These are phyloP conservation scores for Saccopteryx leptura DNA, from an alignment of 2,113 vertebrate genomes.

Conservation along the genomic window DNA sequence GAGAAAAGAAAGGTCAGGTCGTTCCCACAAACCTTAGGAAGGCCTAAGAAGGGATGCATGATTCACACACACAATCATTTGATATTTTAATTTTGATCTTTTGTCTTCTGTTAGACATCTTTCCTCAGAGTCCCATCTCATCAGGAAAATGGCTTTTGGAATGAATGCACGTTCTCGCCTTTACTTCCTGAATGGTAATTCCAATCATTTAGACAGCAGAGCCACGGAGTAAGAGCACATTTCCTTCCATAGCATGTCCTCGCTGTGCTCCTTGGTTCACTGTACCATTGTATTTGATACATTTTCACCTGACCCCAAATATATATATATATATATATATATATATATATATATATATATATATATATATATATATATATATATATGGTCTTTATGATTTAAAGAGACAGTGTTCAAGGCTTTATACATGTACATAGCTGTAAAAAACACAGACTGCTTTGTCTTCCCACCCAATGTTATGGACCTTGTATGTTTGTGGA, in stretches of 20 bases:
- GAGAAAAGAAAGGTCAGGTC: not conserved
- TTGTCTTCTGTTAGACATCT: not conserved
- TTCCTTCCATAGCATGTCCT: not conserved
- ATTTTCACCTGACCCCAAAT: not conserved
- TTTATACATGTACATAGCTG: fast-evolving
- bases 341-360: too few species aligned
- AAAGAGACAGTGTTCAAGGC: too few species aligned
- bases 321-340: too few species aligned
- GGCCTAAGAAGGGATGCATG: not conserved
- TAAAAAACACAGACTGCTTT: not conserved
- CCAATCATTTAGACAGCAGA: fast-evolving
- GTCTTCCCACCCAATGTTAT: fast-evolving
- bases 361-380: too few species aligned
- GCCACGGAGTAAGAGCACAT: not conserved
- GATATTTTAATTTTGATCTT: not conserved
- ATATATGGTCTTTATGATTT: fast-evolving
- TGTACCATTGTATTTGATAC: fast-evolving
- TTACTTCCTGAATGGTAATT: not conserved
- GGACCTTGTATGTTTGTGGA: not conserved
- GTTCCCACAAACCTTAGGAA: not conserved
- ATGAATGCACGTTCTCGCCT: not conserved
- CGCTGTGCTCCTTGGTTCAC: too few species aligned
- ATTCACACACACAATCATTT: fast-evolving
- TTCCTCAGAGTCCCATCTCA: not conserved
- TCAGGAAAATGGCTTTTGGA: not conserved